Evolutionary conservation across 2,888 invertebrate species (phyloP), one percentile per base, ranked within the genome.

Genomic region (Ochlodes sylvanus): DNA sequence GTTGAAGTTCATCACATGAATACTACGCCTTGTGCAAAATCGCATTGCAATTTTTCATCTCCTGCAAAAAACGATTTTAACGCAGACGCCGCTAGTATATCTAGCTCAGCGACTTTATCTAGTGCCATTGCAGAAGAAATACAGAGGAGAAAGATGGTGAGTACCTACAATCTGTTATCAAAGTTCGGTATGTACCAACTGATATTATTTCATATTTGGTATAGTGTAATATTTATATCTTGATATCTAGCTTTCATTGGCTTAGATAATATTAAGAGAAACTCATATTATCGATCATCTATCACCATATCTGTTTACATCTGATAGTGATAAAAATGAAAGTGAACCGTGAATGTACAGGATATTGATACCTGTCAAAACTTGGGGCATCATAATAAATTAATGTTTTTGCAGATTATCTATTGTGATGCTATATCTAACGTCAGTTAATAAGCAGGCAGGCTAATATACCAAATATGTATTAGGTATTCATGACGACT

Each of bases 1-100:
- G 97, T 96, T 9, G 97, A 97, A 85, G 96, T 97, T n/a, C 97
- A 97, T 70, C 92, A 93, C 69, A 86, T 85, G 52, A 89, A 84
- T 70, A 80, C 82, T 5, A 75, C 85, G 12, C 73, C 83, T 0
- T 90, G 90, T 75, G 83, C 82, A n/a, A 89, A 89, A 71, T 74
- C 79, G 6, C 83, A 81, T 61, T 88, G 87, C 72, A 86, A 81
- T 69, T 87, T 82, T 68, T 85, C 86, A 52, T 86, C 87, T 61
- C 88, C 90, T 7, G 57, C 70, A 42, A 83, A 80, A 70, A 85
- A 82, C 60, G 87, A 90, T 63, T 72, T 75, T 41, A 79, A 76
- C 64, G 79, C 84, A 2, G 92, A 93, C 71, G 74, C 87, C 0
- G 75, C 86, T 32, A 92, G 92, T 73, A 75, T 90, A 69, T 79